Conservation (phyloP, 2,888 invertebrate species). For the Trilocha varians region DNA sequence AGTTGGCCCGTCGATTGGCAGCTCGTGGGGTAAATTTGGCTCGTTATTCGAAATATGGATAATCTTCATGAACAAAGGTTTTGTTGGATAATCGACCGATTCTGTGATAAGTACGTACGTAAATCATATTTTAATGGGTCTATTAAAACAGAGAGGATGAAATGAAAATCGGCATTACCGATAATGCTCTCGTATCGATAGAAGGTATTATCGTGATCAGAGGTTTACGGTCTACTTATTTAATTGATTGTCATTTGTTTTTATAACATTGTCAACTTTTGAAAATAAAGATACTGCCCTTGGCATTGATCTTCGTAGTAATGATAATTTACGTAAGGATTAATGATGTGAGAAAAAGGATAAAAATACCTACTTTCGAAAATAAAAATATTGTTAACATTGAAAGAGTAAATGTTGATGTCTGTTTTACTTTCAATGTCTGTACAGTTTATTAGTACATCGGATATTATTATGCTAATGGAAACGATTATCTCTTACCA, state of each 20-base stretch:
- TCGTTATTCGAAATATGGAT: constrained; percentile 2
- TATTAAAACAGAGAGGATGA: constrained; percentile 3
- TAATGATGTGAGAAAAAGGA: too few species aligned
- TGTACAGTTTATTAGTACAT: too few species aligned
- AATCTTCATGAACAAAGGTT: background rate
- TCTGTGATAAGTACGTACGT: constrained; percentile 4
- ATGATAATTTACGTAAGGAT: too few species aligned
- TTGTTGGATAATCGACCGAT: constrained; percentile 3
- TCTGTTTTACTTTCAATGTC: too few species aligned
- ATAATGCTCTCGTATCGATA: background rate
- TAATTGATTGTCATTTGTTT: background rate
- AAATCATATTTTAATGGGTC: constrained; percentile 7
- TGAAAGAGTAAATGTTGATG: too few species aligned
- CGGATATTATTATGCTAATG: too few species aligned
- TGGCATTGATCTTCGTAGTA: too few species aligned
- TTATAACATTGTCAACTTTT: background rate
- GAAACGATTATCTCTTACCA: too few species aligned
- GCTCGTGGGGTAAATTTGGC: background rate
- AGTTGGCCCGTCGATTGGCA: background rate
- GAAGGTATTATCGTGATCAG: background rate
- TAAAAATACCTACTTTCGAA: too few species aligned
- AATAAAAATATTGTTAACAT: too few species aligned
- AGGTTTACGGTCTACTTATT: background rate
- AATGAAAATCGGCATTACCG: constrained; percentile 3
- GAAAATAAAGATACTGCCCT: too few species aligned